A percentile compares a stretch with the other conserved stretches of the same genome.
phyloP scores from a whole-genome alignment of 2,797 vertebrate genomes.

The Lagodon rhomboides region DNA sequence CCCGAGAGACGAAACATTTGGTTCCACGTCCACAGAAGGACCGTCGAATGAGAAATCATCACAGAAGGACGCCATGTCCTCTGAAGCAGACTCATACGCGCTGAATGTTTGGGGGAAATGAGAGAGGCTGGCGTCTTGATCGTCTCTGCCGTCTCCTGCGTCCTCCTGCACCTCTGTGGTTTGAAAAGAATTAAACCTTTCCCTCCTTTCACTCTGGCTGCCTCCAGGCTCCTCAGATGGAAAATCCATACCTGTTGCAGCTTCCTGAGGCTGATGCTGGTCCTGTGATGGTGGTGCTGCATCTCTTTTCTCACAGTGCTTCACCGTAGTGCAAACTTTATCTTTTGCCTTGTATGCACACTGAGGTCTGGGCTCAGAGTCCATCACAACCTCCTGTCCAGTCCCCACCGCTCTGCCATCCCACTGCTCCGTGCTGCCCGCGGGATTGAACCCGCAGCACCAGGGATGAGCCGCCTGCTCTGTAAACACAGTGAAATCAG shows the following conservation, averaged over 20 bases:
- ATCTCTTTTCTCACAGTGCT: conserved; percentile 66
- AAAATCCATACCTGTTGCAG: conserved; percentile 40
- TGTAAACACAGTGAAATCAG: conserved; percentile 89
- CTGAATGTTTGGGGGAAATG: conserved; percentile 32
- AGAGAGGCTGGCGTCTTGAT: conserved; percentile 47
- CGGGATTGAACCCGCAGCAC: conserved; percentile 76
- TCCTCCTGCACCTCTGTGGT: conserved; percentile 47
- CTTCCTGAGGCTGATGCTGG: conserved; percentile 61
- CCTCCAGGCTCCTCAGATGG: conserved; percentile 30
- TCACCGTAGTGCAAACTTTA: conserved; percentile 55
- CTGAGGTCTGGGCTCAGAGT: conserved; percentile 63
- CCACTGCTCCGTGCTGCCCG: conserved; percentile 53
- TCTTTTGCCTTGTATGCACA: conserved; percentile 35
- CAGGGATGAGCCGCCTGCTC: conserved; percentile 75
- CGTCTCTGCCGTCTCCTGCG: conserved; percentile 22
- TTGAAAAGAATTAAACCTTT: conserved; percentile 18
- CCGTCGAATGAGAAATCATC: conserved; percentile 70
- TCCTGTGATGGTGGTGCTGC: conserved; percentile 66
- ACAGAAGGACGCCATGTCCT: conserved; percentile 75
- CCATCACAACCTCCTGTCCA: conserved; percentile 44
- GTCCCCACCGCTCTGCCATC: conserved; percentile 66
- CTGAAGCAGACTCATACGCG: conserved; percentile 60
- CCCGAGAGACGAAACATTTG: conserved; percentile 72
- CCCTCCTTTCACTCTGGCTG: conserved; percentile 21
- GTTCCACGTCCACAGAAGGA: conserved; percentile 84